Conservation (phyloP, 2,113 vertebrate genomes). For the Zosterops pallidus region DNA sequence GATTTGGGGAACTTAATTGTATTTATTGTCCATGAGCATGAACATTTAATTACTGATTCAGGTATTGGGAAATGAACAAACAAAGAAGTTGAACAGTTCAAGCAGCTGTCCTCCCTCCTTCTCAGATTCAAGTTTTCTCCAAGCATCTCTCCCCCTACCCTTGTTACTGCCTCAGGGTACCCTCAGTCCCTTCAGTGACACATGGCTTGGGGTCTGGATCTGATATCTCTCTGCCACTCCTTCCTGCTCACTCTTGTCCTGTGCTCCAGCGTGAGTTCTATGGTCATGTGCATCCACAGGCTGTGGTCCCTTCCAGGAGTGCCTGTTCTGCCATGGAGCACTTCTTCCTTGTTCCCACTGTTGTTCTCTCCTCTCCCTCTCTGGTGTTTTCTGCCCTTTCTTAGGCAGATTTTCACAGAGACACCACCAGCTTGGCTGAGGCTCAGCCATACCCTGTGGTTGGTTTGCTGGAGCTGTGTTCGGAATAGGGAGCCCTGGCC, state of each 20-base stretch:
- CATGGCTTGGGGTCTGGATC: background rate
- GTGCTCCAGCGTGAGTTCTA: background rate
- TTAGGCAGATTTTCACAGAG: background rate
- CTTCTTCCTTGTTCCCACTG: accelerated
- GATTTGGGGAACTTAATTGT: background rate
- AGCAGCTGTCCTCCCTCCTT: background rate
- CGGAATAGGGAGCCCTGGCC: background rate
- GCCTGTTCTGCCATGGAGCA: background rate
- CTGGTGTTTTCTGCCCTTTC: background rate
- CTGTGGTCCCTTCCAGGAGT: background rate
- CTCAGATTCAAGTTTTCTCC: background rate
- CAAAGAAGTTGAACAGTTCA: background rate
- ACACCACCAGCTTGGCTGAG: background rate
- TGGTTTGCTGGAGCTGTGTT: background rate
- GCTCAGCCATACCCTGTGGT: background rate
- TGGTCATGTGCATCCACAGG: background rate
- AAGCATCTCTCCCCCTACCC: background rate
- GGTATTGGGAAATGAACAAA: background rate
- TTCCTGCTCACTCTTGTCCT: background rate
- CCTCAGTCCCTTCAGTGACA: background rate
- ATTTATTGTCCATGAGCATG: background rate
- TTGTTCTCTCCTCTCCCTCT: background rate
- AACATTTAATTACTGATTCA: background rate
- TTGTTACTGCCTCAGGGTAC: accelerated
- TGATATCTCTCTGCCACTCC: background rate